A percentile compares a stretch with the other conserved stretches of the same genome.
Evolutionary conservation across 2,113 vertebrate species (phyloP).

Genomic region (Caretta caretta): DNA sequence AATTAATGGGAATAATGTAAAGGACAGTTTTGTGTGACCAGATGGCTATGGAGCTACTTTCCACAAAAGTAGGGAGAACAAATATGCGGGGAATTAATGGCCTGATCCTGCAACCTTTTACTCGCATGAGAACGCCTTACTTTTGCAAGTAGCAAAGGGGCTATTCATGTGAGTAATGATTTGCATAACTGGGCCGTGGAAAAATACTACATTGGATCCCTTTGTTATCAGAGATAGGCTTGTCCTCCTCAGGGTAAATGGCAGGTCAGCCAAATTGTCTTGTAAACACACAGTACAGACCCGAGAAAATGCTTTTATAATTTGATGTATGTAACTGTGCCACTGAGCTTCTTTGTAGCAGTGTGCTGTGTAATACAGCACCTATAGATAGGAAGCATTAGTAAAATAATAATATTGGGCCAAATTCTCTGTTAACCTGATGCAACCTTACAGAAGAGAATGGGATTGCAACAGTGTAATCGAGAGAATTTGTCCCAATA

Average conservation of each 20-base stretch:
- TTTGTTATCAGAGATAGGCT: constrained; percentile 10
- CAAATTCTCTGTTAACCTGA: constrained; percentile 8
- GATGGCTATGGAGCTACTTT: constrained; percentile 48
- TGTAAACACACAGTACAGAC: constrained; percentile 11
- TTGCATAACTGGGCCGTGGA: not conserved
- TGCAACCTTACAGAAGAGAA: not conserved
- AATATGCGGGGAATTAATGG: constrained; percentile 4
- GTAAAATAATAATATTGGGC: not conserved
- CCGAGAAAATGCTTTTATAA: constrained; percentile 63
- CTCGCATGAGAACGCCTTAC: constrained; percentile 2
- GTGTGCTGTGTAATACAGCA: constrained; percentile 33
- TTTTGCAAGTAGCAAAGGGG: not conserved
- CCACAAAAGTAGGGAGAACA: constrained; percentile 45
- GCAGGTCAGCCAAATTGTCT: constrained; percentile 31
- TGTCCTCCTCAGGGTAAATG: constrained; percentile 25
- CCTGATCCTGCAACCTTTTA: constrained; percentile 58
- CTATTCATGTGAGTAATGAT: constrained; percentile 10
- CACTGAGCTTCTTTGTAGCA: constrained; percentile 55
- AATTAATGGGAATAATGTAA: constrained; percentile 60
- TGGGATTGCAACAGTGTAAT: constrained; percentile 3
- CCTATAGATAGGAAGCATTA: not conserved
- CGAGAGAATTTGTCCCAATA: constrained; percentile 3
- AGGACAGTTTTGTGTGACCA: constrained; percentile 47
- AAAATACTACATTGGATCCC: constrained; percentile 23
- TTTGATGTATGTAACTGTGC: not conserved